Evolutionary conservation across 2,888 invertebrate species (phyloP).

Genomic region (Apotomis capreana): DNA sequence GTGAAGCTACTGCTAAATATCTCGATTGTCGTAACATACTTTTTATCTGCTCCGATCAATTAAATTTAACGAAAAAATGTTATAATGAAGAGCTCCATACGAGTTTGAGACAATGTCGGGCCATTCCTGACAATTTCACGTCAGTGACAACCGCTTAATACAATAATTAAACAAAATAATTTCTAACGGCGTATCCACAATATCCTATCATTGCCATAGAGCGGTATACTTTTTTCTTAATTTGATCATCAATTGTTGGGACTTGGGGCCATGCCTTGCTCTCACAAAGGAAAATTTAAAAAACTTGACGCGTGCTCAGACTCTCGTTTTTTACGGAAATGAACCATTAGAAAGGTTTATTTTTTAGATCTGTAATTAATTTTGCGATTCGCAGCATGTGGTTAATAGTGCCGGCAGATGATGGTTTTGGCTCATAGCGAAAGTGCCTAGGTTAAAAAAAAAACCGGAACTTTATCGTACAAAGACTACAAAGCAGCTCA

Average conservation of each 20-base stretch:
- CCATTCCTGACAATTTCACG: no score
- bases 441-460: constrained; percentile 25
- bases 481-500: background rate
- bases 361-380: constrained; percentile 71
- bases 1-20: no score
- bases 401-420: constrained; percentile 63
- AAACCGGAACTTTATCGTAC: background rate
- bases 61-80: no score
- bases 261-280: constrained; percentile 62
- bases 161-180: no score
- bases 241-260: constrained; percentile 77
- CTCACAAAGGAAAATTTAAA: constrained; percentile 57
- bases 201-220: constrained; percentile 45
- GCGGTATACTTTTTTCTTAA: constrained; percentile 68
- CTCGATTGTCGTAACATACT: no score
- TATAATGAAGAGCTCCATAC: no score
- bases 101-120: no score
- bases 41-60: no score
- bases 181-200: constrained; percentile 53
- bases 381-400: constrained; percentile 65
- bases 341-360: constrained; percentile 61
- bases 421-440: constrained; percentile 33
- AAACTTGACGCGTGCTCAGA: constrained; percentile 73
- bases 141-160: no score
- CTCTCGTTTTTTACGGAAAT: constrained; percentile 76